These are phyloP conservation scores for Volucella zonaria DNA, from an alignment of 2,888 invertebrate species.

Conservation along the genomic window DNA sequence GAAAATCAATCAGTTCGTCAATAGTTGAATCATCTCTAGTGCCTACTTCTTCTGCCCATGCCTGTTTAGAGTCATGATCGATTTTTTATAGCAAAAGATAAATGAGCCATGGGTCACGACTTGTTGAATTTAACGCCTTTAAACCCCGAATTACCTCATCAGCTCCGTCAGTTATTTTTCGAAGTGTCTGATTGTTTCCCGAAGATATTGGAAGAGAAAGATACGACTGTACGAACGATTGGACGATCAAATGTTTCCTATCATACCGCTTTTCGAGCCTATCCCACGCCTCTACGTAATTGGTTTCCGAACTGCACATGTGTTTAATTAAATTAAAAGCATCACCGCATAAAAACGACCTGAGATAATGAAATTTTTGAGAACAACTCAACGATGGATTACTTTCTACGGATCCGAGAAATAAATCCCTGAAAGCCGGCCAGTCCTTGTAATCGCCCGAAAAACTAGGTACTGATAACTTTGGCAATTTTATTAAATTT, in stretches of 20 bases:
- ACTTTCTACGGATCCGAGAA: too few species aligned
- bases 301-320: neutral
- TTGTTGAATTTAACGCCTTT: neutral
- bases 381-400: too few species aligned
- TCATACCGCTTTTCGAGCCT: neutral
- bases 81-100: slow-evolving; percentile 16
- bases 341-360: neutral
- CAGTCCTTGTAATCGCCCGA: too few species aligned
- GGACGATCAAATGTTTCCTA: neutral
- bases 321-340: slow-evolving; percentile 3
- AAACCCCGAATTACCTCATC: too few species aligned
- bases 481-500: too few species aligned
- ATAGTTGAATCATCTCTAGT: slow-evolving; percentile 4
- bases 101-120: slow-evolving; percentile 19
- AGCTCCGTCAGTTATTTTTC: too few species aligned
- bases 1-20: neutral
- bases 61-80: neutral
- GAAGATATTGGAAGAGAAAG: neutral
- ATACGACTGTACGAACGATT: neutral
- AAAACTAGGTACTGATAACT: too few species aligned
- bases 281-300: neutral
- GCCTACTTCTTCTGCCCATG: slow-evolving; percentile 11
- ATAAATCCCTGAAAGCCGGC: too few species aligned
- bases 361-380: too few species aligned
- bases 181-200: neutral